These are phyloP conservation scores for Andrena trimmerana DNA, from an alignment of 2,888 invertebrate genomes.

Conservation along the genomic window DNA sequence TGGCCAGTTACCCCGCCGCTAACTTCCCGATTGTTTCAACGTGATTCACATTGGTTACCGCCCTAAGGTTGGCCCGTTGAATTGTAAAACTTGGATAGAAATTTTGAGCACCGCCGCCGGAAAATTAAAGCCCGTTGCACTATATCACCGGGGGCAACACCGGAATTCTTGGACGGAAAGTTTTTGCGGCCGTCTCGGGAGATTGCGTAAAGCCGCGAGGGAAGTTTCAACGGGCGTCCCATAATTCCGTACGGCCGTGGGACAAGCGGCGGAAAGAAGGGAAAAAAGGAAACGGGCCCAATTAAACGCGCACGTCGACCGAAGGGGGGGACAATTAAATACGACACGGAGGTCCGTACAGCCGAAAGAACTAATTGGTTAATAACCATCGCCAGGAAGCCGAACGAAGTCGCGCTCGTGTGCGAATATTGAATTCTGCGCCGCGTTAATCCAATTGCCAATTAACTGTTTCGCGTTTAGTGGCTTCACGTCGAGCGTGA, in stretches of 20 bases:
- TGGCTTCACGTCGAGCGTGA: constrained; percentile 10
- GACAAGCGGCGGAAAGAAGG: neutral
- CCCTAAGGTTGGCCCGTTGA: constrained; percentile 38
- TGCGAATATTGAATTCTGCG: constrained; percentile 37
- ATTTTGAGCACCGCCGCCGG: constrained; percentile 37
- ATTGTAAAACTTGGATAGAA: constrained; percentile 65
- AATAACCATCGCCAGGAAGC: constrained; percentile 29
- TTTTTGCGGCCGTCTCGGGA: constrained; percentile 21
- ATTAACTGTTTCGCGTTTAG: constrained; percentile 46
- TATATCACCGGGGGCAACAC: constrained; percentile 24
- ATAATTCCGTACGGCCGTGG: constrained; percentile 22
- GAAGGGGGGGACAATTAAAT: constrained; percentile 22
- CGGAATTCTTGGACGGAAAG: constrained; percentile 42
- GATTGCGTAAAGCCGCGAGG: constrained; percentile 32
- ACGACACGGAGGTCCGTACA: constrained; percentile 4
- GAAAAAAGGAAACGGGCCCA: neutral
- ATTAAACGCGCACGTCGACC: constrained; percentile 4
- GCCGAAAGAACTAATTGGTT: constrained; percentile 43
- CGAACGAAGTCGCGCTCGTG: constrained; percentile 5
- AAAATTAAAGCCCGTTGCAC: constrained; percentile 55
- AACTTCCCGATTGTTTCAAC: constrained; percentile 60
- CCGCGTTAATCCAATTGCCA: constrained; percentile 43
- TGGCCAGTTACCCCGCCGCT: constrained; percentile 35
- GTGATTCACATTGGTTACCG: constrained; percentile 48
- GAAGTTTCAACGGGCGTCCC: constrained; percentile 24